Conservation (phyloP, 2,113 vertebrate species). For the Odocoileus virginianus region DNA sequence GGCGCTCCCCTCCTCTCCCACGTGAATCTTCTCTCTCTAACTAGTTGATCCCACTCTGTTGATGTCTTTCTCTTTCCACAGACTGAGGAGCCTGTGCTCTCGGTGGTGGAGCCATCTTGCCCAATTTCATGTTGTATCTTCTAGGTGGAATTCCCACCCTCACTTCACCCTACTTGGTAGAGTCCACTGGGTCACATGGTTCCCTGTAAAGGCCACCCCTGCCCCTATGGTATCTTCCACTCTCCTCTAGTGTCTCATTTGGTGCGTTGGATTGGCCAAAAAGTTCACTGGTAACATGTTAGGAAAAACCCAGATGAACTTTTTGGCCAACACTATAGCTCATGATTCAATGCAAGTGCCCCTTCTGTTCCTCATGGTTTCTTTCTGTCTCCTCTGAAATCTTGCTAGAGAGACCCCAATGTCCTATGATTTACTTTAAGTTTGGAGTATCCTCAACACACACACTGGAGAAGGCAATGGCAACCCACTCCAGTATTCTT, state of each 20-base stretch:
- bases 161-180: neutral
- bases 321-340: neutral
- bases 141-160: neutral
- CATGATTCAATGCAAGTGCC: neutral
- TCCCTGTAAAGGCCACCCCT: neutral
- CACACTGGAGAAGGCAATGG: neutral
- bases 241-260: neutral
- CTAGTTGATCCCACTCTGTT: neutral
- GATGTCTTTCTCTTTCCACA: neutral
- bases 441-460: neutral
- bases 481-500: neutral
- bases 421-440: neutral
- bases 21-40: neutral
- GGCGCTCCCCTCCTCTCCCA: neutral
- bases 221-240: neutral
- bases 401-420: neutral
- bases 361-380: neutral
- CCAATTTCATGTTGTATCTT: neutral
- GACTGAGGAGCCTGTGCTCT: neutral
- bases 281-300: neutral
- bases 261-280: neutral
- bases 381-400: neutral
- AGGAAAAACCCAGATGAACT: neutral
- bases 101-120: accelerated
- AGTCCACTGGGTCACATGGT: neutral